These are phyloP conservation scores for Psittacula derbiana DNA, from an alignment of 2,797 vertebrate species.

Conservation along the genomic window DNA sequence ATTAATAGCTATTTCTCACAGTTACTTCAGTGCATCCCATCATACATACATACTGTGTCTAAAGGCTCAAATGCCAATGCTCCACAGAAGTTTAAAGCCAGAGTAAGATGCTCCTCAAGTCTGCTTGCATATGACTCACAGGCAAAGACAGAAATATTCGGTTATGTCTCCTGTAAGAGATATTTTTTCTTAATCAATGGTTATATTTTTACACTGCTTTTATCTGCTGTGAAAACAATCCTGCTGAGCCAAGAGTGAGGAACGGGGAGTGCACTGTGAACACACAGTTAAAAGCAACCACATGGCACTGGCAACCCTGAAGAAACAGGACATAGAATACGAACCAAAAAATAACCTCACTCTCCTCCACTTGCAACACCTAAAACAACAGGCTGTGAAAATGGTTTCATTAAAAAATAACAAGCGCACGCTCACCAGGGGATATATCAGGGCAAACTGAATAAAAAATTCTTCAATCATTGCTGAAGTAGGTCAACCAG, in stretches of 20 bases:
- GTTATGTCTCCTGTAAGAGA: background rate
- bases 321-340: slow-evolving; percentile 21
- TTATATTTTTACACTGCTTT: slow-evolving; percentile 28
- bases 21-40: background rate
- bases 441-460: slow-evolving; percentile 69
- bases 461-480: slow-evolving; percentile 81
- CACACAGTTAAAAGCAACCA: background rate
- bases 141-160: background rate
- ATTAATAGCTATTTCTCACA: background rate
- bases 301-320: background rate
- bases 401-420: slow-evolving; percentile 83
- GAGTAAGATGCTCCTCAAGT: background rate
- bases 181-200: background rate
- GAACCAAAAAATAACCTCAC: slow-evolving; percentile 16
- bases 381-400: slow-evolving; percentile 77
- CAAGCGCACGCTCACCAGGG: slow-evolving; percentile 75
- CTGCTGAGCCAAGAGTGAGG: slow-evolving; percentile 3
- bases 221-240: slow-evolving; percentile 37
- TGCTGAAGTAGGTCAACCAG: slow-evolving; percentile 93
- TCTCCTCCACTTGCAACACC: slow-evolving; percentile 51
- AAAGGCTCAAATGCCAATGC: background rate
- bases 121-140: background rate
- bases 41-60: background rate
- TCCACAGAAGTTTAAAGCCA: background rate
- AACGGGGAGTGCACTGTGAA: background rate